Base-by-base conservation (phyloP, 2,113 vertebrate species). In the Tragelaphus strepsiceros region DNA sequence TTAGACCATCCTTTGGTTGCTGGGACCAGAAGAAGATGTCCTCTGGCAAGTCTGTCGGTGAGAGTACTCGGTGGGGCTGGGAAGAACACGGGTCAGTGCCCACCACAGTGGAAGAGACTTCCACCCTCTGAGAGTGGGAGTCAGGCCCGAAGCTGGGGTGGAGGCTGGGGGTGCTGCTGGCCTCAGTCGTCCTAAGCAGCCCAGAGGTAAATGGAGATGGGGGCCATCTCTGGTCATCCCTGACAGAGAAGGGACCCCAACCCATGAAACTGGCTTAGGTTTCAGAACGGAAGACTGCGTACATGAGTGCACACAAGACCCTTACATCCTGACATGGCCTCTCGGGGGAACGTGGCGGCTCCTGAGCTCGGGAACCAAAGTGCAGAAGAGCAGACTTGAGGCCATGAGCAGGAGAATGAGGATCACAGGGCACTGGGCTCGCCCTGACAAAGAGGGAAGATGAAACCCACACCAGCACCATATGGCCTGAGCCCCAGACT, bases 401-500 rank as follows among this genome's bases (percentile, higher is more conserved):
- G 78, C 77, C 67, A 30, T 0, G 3, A 59, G 24, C 24, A 35
- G n/a, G 39, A 86, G n/a, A 39, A 28, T 5, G 51, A 19, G 28
- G 82, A 28, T 26, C n/a, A 12, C 17, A 3, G 2, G 85, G 39
- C 28, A 28, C 59, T 21, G 61, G 46, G 46, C 32, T 88, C 5
- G 17, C 51, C 54, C 39, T 39, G 51, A 54, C 17, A 5, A 32
- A 77, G 49, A 58, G 39, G 80, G 74, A 83, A 83, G 91, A 58
- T 14, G 81, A 56, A 81, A 80, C 28, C 16, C 6, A 3, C 14
- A 2, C 71, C 89, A 91, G 94, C 0, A 39, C 74, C 90, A 90
- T 80, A 81, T 39, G 80, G 96, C 90, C 64, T 30, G 11, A 56
- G 88, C 56, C 21, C n/a, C 71, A 67, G 30, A 16, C 89, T 16